Base-by-base conservation (phyloP, 2,113 vertebrate species). In the Miniopterus natalensis region DNA sequence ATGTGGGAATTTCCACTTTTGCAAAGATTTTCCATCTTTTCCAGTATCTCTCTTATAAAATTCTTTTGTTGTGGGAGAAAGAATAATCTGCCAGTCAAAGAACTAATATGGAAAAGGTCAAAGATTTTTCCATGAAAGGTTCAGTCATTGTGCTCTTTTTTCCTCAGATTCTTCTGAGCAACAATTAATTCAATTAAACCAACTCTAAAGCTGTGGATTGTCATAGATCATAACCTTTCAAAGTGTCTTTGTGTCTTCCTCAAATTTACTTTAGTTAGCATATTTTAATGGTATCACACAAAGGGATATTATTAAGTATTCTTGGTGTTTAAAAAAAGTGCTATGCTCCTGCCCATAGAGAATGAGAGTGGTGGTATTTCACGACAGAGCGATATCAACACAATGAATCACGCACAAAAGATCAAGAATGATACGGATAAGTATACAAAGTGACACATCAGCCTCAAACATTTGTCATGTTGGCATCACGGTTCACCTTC, bases 181-280 rank as follows among this genome's bases (percentile, higher is more conserved):
- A 97, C 91, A 98, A 98, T 98, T 98, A 98, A 98, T 98, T 98
- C 94, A 97, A 97, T 98, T 98, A 98, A 98, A 97, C 36, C 74
- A 95, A 95, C 78, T 97, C 93, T 92, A 96, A 96, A 97, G 89
- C 79, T 97, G 75, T 95, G 51, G 15, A 15, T 97, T 98, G 96
- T 97, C 95, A 97, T 84, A 98, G 96, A 98, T 94, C 97, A 97
- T 95, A 98, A 98, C 97, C 97, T 97, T 98, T 97, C 95, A 96
- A 98, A 97, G 86, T 94, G 90, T 86, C 97, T 93, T 77, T 97
- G 31, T 84, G 49, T 95, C 59, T 71, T 91, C 65, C 79, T 84
- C 65, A 96, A 86, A 49, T 96, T 96, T 96, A 97, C 94, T 94
- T 98, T 97, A 95, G 23, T 98, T 98, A 98, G 97, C 95, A 97